Conservation (phyloP, 2,797 vertebrate species). For the Hyperoplus immaculatus region DNA sequence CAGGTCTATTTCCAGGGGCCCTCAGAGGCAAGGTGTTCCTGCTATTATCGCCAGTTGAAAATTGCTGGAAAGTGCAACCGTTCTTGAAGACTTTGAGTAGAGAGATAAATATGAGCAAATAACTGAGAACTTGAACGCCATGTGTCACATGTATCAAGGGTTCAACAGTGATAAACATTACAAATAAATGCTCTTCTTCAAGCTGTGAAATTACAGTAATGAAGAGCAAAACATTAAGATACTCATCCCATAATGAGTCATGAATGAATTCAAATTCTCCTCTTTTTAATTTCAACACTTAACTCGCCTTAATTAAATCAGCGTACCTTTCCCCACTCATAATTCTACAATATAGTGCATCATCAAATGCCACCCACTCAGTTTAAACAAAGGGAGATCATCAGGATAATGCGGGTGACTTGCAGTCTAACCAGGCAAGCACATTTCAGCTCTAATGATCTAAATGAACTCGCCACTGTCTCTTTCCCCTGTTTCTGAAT, state of each 20-base stretch:
- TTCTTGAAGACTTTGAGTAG: constrained; percentile 17
- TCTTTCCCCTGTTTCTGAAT: constrained; percentile 61
- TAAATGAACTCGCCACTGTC: constrained; percentile 77
- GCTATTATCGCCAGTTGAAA: constrained; percentile 53
- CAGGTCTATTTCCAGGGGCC: constrained; percentile 77
- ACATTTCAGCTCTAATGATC: constrained; percentile 78
- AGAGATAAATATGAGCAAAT: constrained; percentile 41
- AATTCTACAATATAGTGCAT: constrained; percentile 55
- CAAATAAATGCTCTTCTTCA: constrained; percentile 13
- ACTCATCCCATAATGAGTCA: not conserved
- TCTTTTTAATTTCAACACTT: constrained; percentile 31
- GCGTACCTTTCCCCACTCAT: constrained; percentile 54
- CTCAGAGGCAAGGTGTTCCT: constrained; percentile 68
- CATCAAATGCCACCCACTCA: constrained; percentile 63
- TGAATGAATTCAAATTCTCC: constrained; percentile 9
- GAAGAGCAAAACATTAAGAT: not conserved
- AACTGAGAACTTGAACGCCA: constrained; percentile 6
- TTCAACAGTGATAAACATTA: constrained; percentile 16
- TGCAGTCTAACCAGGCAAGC: constrained; percentile 71
- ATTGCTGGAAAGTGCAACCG: constrained; percentile 40
- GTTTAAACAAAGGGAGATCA: constrained; percentile 67
- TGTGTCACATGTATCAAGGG: not conserved
- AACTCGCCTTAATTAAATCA: constrained; percentile 69
- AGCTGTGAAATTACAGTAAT: constrained; percentile 11
- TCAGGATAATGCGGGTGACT: constrained; percentile 70